phyloP scores from a whole-genome alignment of 2,113 vertebrate species.

The Thamnophis sirtalis region DNA sequence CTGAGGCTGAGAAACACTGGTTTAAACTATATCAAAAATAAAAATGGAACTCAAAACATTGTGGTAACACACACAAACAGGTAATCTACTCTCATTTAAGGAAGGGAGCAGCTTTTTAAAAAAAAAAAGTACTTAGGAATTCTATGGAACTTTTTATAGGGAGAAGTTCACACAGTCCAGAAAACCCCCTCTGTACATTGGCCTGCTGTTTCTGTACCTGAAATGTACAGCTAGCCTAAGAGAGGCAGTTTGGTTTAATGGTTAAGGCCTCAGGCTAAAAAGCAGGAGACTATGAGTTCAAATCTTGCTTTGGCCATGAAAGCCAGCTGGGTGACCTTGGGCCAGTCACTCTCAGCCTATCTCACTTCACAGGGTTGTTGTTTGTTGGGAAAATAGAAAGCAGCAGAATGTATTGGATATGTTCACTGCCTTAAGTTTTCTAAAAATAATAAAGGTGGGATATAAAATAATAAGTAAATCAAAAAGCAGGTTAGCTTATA shows the following conservation, averaged over 20 bases:
- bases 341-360: background rate
- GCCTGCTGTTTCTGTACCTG: conserved; percentile 46
- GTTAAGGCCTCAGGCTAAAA: background rate
- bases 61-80: background rate
- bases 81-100: background rate
- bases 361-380: background rate
- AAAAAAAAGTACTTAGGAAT: conserved; percentile 57
- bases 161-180: conserved; percentile 34
- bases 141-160: conserved; percentile 51
- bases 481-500: background rate
- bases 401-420: background rate
- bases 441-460: background rate
- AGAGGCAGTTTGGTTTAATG: background rate
- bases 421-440: background rate
- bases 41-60: background rate
- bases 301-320: background rate
- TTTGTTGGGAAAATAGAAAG: background rate
- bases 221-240: background rate
- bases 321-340: background rate
- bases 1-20: background rate
- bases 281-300: background rate
- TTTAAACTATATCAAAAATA: background rate
- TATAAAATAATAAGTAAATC: background rate
- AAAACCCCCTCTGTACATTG: conserved; percentile 37
- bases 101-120: background rate